Evolutionary conservation across 2,797 vertebrate species (phyloP).

Genomic region (Apodemus agrarius): DNA sequence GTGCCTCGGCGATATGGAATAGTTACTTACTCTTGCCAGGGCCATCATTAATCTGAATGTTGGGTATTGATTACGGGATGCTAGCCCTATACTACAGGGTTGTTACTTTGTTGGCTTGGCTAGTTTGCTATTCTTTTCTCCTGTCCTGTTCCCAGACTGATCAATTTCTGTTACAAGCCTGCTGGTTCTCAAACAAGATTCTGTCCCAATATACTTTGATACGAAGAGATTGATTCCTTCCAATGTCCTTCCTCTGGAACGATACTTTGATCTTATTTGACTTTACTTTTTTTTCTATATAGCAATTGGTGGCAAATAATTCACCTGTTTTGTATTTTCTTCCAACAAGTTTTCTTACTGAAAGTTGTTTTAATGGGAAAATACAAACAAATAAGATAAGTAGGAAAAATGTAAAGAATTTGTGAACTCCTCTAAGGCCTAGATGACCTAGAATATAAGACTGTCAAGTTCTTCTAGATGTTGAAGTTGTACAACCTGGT

Average conservation of each 20-base stretch:
- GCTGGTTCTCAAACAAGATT: not conserved
- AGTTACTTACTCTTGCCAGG: not conserved
- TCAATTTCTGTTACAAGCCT: slow-evolving; percentile 56
- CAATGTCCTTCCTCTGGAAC: not conserved
- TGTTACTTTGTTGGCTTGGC: slow-evolving; percentile 42
- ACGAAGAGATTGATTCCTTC: slow-evolving; percentile 58
- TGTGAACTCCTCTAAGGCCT: too few species aligned
- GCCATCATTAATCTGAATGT: slow-evolving; percentile 54
- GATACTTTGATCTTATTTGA: slow-evolving; percentile 16
- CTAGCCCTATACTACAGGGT: not conserved
- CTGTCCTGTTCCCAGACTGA: slow-evolving; percentile 51
- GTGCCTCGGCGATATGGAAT: not conserved
- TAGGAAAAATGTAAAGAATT: not conserved
- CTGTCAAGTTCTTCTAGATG: not conserved
- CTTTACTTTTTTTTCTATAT: slow-evolving; percentile 45
- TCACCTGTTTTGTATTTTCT: not conserved
- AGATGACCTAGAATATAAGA: not conserved
- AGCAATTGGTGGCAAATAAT: not conserved
- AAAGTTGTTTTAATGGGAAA: not conserved
- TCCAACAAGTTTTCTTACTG: not conserved
- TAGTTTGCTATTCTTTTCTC: slow-evolving; percentile 41
- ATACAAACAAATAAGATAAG: not conserved
- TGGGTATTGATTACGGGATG: slow-evolving; percentile 19
- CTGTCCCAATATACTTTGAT: not conserved
- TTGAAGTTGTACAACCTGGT: too few species aligned